Percentiles rank a stretch among this genome's conserved stretches.
phyloP scores from a whole-genome alignment of 2,797 vertebrate species.

The Cryptoblepharus egeriae region DNA sequence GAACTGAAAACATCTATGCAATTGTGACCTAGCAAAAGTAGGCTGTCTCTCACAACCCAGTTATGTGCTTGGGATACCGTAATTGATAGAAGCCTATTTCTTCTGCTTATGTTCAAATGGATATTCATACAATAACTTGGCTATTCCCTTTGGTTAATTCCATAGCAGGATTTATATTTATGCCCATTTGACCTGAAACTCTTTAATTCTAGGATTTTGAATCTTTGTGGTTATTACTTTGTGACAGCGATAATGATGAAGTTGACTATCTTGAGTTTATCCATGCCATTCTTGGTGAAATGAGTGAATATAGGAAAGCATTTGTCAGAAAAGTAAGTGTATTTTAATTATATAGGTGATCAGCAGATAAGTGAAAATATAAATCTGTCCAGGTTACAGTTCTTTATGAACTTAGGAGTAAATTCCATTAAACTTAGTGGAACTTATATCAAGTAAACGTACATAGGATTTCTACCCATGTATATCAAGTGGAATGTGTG shows the following conservation, averaged over 20 bases:
- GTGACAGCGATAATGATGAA: constrained; percentile 46
- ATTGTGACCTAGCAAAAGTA: background rate
- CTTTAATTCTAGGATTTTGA: constrained; percentile 77
- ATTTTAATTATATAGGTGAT: constrained; percentile 1
- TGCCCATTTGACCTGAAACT: background rate
- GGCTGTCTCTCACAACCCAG: background rate
- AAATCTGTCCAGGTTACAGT: background rate
- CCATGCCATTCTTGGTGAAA: constrained; percentile 77
- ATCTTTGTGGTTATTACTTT: constrained; percentile 75
- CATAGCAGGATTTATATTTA: background rate
- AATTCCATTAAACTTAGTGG: too few relatives aligned
- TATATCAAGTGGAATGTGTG: too few relatives aligned
- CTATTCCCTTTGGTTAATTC: background rate
- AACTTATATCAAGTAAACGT: too few relatives aligned
- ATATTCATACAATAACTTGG: background rate
- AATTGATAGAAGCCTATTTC: background rate
- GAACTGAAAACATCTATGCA: background rate
- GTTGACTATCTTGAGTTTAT: constrained; percentile 75
- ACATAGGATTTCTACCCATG: too few relatives aligned
- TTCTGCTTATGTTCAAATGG: background rate
- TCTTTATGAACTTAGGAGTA: too few relatives aligned
- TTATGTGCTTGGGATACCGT: background rate
- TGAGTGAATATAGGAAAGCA: constrained; percentile 82
- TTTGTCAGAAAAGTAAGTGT: constrained; percentile 82
- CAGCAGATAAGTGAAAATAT: background rate